Percentiles rank a stretch among this genome's conserved stretches.
These are phyloP conservation scores for Drosophila bipectinata DNA, from an alignment of 1,140 invertebrate species.

Conservation along the genomic window DNA sequence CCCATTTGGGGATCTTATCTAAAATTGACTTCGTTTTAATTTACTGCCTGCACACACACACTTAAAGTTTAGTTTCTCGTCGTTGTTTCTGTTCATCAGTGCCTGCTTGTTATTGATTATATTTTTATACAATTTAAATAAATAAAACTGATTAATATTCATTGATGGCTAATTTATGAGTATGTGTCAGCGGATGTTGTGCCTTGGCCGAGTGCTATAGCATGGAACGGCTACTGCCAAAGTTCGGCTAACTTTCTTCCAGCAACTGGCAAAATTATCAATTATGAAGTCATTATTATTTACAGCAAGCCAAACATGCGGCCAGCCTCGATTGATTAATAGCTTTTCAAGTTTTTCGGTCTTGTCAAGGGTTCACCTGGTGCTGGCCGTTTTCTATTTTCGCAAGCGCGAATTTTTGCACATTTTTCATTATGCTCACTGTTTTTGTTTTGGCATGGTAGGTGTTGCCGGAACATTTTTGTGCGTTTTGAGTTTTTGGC, in stretches of 20 bases:
- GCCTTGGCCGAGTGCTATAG: conserved; percentile 8
- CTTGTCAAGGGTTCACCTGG: conserved; percentile 67
- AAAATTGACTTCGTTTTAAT: conserved; percentile 53
- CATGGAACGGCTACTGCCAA: conserved; percentile 20
- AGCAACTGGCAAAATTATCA: conserved; percentile 70
- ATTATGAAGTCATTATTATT: conserved; percentile 82
- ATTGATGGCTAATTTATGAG: conserved; percentile 63
- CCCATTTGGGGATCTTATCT: conserved; percentile 47
- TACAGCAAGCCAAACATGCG: conserved; percentile 62
- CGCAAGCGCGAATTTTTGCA: conserved; percentile 63
- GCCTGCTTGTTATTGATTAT: conserved; percentile 41
- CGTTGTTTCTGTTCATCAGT: conserved; percentile 26
- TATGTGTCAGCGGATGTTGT: conserved; percentile 28
- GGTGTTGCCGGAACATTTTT: conserved; percentile 79
- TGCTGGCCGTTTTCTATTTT: conserved; percentile 76
- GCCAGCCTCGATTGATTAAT: conserved; percentile 69
- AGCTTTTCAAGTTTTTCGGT: conserved; percentile 55
- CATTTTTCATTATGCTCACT: conserved; percentile 40
- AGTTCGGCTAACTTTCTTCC: conserved; percentile 43
- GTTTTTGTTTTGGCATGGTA: conserved; percentile 71
- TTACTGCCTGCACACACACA: conserved; percentile 37
- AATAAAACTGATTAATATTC: conserved; percentile 70
- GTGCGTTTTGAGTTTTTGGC: conserved; percentile 38
- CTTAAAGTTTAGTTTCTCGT: conserved; percentile 23
- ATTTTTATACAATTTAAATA: conserved; percentile 67